These are phyloP conservation scores for Delichon dasypus DNA, from an alignment of 2,797 vertebrate genomes.

Conservation along the genomic window DNA sequence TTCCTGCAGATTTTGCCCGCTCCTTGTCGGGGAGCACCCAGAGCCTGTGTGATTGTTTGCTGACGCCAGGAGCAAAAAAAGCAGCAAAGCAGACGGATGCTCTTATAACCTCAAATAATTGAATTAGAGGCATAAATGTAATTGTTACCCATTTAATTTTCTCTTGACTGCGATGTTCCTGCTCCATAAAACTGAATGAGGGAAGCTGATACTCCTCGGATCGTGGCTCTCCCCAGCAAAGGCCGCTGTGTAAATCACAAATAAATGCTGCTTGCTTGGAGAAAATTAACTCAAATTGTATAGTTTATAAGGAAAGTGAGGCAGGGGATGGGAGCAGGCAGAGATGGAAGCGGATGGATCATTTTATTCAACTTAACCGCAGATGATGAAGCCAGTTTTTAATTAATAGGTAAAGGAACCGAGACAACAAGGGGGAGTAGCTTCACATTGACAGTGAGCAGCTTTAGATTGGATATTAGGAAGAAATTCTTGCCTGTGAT, in stretches of 20 bases:
- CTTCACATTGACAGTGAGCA: not conserved
- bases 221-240: not conserved
- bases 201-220: accelerated
- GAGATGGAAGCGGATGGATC: not conserved
- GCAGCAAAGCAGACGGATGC: not conserved
- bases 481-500: not conserved
- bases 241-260: accelerated
- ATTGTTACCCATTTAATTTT: not conserved
- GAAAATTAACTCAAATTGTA: not conserved
- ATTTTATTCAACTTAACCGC: not conserved
- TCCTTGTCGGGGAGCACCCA: not conserved
- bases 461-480: not conserved
- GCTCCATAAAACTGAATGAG: not conserved
- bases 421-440: not conserved
- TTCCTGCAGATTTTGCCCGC: not conserved
- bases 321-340: not conserved
- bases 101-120: not conserved
- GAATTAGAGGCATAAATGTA: not conserved
- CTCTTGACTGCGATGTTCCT: not conserved
- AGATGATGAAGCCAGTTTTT: not conserved
- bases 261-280: not conserved
- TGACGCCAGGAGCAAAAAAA: not conserved
- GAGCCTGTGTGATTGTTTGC: too few species aligned
- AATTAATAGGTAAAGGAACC: not conserved
- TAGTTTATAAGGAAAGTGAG: not conserved